Percentiles rank a stretch among this genome's conserved stretches.
Conservation (phyloP, 2,113 vertebrate species). For the Agelaius tricolor region DNA sequence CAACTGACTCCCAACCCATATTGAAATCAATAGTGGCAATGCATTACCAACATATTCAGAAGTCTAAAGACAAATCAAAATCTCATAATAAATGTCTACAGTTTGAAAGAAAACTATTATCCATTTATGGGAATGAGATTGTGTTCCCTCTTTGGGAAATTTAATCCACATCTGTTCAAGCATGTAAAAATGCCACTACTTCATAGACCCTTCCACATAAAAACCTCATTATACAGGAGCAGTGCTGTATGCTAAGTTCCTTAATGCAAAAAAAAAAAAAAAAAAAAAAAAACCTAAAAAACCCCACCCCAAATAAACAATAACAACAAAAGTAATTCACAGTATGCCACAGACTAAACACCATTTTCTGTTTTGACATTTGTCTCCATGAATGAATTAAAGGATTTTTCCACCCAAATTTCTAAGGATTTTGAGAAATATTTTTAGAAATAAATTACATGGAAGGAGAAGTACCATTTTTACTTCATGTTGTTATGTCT, state of each 20-base stretch:
- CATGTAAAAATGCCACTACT: not conserved
- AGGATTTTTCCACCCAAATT: not conserved
- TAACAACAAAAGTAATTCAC: not conserved
- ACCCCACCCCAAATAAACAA: rapidly evolving
- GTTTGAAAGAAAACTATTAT: not conserved
- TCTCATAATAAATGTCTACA: not conserved
- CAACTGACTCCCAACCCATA: not conserved
- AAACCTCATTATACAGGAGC: not conserved
- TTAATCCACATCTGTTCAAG: not conserved
- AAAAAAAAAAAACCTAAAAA: not conserved
- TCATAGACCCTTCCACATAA: not conserved
- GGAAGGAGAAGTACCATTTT: not conserved
- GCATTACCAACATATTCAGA: not conserved
- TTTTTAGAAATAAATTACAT: not conserved
- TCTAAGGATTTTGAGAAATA: not conserved
- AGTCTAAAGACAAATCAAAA: not conserved
- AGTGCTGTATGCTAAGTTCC: not conserved
- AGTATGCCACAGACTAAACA: not conserved
- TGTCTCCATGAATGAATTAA: not conserved
- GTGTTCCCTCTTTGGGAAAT: not conserved
- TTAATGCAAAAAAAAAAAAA: not conserved
- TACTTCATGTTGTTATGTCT: not conserved
- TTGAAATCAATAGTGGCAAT: not conserved
- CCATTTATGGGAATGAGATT: not conserved
- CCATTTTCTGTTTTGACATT: not conserved